phyloP scores from a whole-genome alignment of 2,888 invertebrate species.

The Imbricaverruca yamaguchii region DNA sequence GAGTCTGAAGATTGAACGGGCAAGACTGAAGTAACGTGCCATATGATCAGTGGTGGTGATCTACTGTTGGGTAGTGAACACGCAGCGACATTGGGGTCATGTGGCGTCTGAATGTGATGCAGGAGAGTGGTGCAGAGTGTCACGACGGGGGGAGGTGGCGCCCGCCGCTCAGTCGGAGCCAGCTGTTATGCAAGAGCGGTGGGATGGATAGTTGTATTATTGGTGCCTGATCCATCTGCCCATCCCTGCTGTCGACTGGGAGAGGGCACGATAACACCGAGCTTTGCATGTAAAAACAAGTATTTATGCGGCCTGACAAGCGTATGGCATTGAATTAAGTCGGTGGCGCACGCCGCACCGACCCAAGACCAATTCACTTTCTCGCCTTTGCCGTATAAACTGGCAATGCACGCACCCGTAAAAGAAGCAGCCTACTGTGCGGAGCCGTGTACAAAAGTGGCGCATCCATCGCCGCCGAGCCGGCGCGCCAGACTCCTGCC shows the following conservation, averaged over 20 bases:
- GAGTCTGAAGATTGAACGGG: too few relatives aligned
- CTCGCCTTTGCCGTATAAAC: not conserved
- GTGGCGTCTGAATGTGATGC: too few relatives aligned
- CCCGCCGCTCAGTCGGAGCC: too few relatives aligned
- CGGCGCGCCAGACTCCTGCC: not conserved
- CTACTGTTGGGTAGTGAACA: too few relatives aligned
- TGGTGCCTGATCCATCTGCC: not conserved
- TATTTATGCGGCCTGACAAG: not conserved
- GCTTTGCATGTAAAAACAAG: not conserved
- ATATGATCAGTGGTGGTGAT: too few relatives aligned
- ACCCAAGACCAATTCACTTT: not conserved
- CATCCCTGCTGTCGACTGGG: not conserved
- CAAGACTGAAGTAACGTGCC: too few relatives aligned
- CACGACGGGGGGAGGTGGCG: too few relatives aligned
- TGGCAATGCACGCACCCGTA: not conserved
- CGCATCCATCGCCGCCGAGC: not conserved
- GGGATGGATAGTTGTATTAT: slow-evolving; percentile 12
- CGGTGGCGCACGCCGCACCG: not conserved
- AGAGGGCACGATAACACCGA: not conserved
- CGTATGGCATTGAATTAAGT: slow-evolving; percentile 18
- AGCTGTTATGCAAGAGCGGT: not conserved
- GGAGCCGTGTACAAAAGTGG: not conserved
- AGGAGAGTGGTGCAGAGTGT: too few relatives aligned
- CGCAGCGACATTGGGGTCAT: too few relatives aligned
- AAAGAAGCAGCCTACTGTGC: slow-evolving; percentile 6